Percentiles rank a stretch among this genome's conserved stretches.
Conservation (phyloP, 2,888 invertebrate genomes). For the Sthenelais limicola region DNA sequence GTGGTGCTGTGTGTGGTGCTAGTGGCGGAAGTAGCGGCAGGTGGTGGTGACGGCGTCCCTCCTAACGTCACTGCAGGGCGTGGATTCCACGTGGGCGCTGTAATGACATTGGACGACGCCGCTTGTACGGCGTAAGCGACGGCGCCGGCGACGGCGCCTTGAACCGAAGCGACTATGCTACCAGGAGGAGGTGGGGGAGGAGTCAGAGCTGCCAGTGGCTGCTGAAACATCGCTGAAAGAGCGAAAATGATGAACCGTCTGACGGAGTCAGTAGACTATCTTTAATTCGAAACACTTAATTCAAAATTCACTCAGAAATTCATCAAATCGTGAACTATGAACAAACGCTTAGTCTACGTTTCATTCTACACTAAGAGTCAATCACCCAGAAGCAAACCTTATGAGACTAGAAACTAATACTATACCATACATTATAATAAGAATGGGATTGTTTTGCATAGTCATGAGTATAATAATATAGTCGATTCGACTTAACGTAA, state of each 20-base stretch:
- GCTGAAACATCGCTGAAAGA: conserved; percentile 37
- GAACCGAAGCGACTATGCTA: conserved; percentile 57
- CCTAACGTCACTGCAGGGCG: conserved; percentile 35
- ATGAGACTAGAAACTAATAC: too few species aligned
- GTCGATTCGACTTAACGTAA: too few species aligned
- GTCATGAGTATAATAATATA: too few species aligned
- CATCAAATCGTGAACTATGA: too few species aligned
- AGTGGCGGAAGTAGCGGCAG: not conserved
- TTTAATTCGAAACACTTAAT: too few species aligned
- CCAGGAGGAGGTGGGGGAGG: conserved; percentile 49
- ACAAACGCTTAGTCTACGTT: too few species aligned
- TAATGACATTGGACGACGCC: conserved; percentile 51
- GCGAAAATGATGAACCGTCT: conserved; percentile 29
- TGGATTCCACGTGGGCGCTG: conserved; percentile 53
- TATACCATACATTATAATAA: too few species aligned
- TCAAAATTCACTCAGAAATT: too few species aligned
- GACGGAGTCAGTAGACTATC: too few species aligned
- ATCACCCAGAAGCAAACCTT: too few species aligned
- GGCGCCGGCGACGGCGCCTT: conserved; percentile 46
- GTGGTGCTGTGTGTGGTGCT: not conserved
- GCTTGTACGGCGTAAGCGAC: conserved; percentile 50
- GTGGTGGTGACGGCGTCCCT: conserved; percentile 13
- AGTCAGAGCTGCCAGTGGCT: not conserved
- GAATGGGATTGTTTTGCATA: too few species aligned
- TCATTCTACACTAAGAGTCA: too few species aligned